phyloP scores from a whole-genome alignment of 2,797 vertebrate species.

The Tragopan temminckii region DNA sequence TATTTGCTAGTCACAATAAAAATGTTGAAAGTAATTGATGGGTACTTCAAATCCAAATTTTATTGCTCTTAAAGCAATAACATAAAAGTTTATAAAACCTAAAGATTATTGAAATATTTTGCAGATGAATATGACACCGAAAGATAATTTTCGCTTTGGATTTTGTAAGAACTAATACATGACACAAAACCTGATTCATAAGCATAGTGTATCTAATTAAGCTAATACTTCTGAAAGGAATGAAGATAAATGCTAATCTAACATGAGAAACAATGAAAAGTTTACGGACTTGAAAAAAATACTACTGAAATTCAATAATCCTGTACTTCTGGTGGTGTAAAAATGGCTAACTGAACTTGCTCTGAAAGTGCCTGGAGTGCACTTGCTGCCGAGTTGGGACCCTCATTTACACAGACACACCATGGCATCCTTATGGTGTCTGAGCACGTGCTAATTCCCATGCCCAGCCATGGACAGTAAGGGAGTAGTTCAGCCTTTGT shows the following conservation, averaged over 20 bases:
- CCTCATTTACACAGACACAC: accelerated
- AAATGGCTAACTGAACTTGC: background rate
- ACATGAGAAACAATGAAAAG: background rate
- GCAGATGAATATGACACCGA: background rate
- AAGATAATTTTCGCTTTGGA: background rate
- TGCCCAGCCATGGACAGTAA: accelerated
- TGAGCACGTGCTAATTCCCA: accelerated
- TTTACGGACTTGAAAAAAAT: background rate
- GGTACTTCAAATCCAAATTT: background rate
- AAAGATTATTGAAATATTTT: background rate
- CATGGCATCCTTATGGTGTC: accelerated
- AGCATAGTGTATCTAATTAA: background rate
- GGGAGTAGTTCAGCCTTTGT: background rate
- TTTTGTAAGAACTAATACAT: background rate
- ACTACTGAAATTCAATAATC: background rate
- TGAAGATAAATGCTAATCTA: background rate
- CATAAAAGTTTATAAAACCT: background rate
- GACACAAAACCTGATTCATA: background rate
- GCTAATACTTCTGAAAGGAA: background rate
- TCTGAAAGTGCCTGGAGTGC: background rate
- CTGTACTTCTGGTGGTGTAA: background rate
- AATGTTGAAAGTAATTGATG: background rate
- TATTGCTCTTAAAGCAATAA: background rate
- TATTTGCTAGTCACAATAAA: background rate
- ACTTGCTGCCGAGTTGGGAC: accelerated